phyloP scores from a whole-genome alignment of 1,140 invertebrate species.

The Pentalonia nigronervosa region DNA sequence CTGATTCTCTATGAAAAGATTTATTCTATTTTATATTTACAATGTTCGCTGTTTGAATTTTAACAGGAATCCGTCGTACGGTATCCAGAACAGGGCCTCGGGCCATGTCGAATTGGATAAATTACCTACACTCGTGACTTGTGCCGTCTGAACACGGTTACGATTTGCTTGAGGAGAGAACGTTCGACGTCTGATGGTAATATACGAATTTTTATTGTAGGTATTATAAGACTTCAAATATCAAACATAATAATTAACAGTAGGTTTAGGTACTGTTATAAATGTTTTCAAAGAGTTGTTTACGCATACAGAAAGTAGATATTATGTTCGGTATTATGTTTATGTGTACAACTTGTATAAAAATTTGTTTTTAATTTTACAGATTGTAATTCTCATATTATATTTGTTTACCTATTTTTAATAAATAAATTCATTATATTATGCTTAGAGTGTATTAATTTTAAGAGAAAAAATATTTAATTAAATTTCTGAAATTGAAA shows the following conservation, averaged over 20 bases:
- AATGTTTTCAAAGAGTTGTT: neutral
- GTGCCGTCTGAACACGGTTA: neutral
- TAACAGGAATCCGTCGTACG: neutral
- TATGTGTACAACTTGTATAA: neutral
- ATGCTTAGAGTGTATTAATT: too few species aligned
- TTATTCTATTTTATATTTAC: neutral
- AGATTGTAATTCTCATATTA: neutral
- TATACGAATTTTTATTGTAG: neutral
- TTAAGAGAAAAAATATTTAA: neutral
- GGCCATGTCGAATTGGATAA: neutral
- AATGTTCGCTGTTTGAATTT: neutral
- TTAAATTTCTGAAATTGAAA: neutral
- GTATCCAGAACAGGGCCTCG: neutral
- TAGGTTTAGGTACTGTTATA: neutral
- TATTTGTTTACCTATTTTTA: neutral
- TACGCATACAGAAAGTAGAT: neutral
- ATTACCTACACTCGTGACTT: neutral
- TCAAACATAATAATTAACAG: neutral
- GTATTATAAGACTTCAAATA: neutral
- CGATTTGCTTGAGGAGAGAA: neutral
- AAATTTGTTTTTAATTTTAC: neutral
- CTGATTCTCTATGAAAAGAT: neutral
- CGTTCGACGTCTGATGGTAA: neutral
- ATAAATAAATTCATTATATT: too few species aligned
- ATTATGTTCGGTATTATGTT: neutral